Percentiles rank a stretch among this genome's conserved stretches.
Conservation (phyloP, 2,113 vertebrate genomes). For the Melanerpes formicivorus region DNA sequence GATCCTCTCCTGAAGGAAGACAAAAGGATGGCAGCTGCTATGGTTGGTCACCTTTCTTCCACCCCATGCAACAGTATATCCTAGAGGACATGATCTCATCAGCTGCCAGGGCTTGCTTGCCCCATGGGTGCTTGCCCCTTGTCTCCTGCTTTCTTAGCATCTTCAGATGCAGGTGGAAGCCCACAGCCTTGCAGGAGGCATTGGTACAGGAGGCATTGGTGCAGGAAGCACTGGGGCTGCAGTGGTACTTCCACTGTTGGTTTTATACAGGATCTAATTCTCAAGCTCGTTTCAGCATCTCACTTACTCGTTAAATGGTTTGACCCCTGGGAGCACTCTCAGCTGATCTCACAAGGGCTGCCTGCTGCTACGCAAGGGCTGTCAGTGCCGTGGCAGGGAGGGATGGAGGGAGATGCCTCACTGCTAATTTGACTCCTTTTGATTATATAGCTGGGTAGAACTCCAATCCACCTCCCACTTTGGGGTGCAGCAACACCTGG, state of each 20-base stretch:
- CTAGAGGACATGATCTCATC: neutral
- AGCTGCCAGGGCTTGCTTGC: neutral
- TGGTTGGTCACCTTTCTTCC: neutral
- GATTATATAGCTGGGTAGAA: neutral
- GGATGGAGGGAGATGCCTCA: neutral
- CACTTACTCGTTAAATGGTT: neutral
- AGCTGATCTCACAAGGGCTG: neutral
- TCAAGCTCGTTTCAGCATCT: neutral
- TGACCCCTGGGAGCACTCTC: neutral
- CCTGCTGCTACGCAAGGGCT: neutral
- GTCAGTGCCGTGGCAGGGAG: neutral
- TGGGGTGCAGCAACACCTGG: neutral
- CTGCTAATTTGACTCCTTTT: neutral
- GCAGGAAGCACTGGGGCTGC: neutral
- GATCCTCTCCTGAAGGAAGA: neutral
- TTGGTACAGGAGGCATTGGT: neutral
- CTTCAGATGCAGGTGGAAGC: neutral
- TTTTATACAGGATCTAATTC: neutral
- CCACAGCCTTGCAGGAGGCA: fast-evolving
- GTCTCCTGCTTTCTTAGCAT: neutral
- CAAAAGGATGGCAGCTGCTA: neutral
- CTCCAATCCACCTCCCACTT: fast-evolving
- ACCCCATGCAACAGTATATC: neutral
- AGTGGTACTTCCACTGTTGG: neutral
- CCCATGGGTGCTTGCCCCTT: neutral